Evolutionary conservation across 2,888 invertebrate species (phyloP), one percentile per base, ranked within the genome.

Genomic region (Sturmia bella): DNA sequence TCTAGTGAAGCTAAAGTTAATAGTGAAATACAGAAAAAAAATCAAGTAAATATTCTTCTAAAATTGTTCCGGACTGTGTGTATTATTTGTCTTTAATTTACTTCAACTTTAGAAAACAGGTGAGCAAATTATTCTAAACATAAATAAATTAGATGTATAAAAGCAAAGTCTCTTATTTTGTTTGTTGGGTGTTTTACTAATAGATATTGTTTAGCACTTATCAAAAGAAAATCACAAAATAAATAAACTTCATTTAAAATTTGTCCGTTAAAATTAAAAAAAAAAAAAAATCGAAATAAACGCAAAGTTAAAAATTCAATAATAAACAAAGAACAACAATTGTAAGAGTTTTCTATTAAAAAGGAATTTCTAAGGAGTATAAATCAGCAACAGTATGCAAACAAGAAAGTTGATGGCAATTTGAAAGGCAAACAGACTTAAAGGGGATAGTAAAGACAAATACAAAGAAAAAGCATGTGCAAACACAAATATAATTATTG

Each of bases 221-320:
- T 78, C 50, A 66, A 78, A 63, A 66, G 72, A 57, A 78, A 78
- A 72, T 72, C 52, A 66, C 57, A 77, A 57, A 69, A 63, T 61
- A 74, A 61, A 72, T 72, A 78, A n/a, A 66, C 78, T 57, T 32
- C 70, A 64, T 70, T 77, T 39, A 43, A 77, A 77, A 77, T 68
- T 77, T 77, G 77, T 81, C 57, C 73, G 74, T 68, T 73, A 69
- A 81, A 69, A 64, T 63, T 69, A 37, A 69, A 76, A 32, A 57
- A 73, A 81, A 32, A 32, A 32, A 1, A 32, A 32, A 32, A 32
- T 3, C 1, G 7, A 3, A 32, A 32, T 9, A 32, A 9, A 77
- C 66, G 77, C 61, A 81, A 77, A 74, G 77, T 81, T 74, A 77
- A 81, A 73, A 76, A 63, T 81, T 77, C 64, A 77, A 81, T 56